Base-by-base conservation (phyloP, 2,797 vertebrate genomes). In the Platalea minor region DNA sequence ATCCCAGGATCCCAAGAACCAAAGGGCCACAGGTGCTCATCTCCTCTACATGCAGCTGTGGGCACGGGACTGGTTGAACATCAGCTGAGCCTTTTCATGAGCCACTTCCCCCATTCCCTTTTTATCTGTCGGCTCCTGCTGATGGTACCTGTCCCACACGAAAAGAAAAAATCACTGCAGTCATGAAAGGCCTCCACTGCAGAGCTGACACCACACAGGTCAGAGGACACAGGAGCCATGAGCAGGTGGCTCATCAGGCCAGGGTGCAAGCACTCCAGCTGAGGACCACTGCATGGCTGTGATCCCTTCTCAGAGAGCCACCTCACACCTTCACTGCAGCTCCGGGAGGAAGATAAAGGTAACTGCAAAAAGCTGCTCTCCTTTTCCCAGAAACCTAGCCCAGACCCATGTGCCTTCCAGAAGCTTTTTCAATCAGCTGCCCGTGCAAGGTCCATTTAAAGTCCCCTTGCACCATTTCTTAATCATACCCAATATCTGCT, bases 231-330 rank as follows among this genome's bases (percentile, higher is more conserved):
- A 18, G 37, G 18, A 89, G 33, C 5, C 29, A 37, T 17, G 41
- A 35, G 56, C 16, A 37, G 18, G 26, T 39, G 45, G 35, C 7
- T 77, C 24, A 43, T 33, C 51, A 59, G 57, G 33, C 13, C 74
- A 51, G 3, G 0, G 9, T 26, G 57, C 35, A 68, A 51, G 28
- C 1, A 1, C 13, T 57, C 13, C n/a, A 35, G 54, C 41, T 19
- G 18, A 75, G 67, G 20, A 51, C 9, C 6, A 0, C 16, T 46
- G 54, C 43, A 60, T 0, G 0, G 0, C 33, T 11, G 3, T 5
- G 25, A 46, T 20, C 10, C 45, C 37, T 20, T n/a, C 68, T 41
- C 76, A 63, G 25, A 21, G 39, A 67, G 20, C 26, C 20, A 26
- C 39, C 35, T 31, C 5, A 0, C 33, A 39, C 20, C 48, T 59